A percentile compares a stretch with the other conserved stretches of the same genome.
phyloP scores from a whole-genome alignment of 2,888 invertebrate genomes.

The Ectropis crepuscularia region DNA sequence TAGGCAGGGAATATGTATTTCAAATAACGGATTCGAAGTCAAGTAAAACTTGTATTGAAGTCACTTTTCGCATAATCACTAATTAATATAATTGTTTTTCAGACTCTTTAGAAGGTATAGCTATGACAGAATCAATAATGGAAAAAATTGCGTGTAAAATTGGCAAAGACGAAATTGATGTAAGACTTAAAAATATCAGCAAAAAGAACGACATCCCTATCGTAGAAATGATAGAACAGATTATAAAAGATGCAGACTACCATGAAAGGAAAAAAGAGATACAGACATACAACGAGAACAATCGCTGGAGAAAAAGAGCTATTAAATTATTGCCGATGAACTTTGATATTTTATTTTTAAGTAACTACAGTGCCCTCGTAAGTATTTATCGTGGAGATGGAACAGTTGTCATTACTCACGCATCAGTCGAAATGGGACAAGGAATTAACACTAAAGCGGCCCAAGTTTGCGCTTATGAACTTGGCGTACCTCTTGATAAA shows the following conservation, averaged over 20 bases:
- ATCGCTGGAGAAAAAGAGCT: constrained; percentile 91
- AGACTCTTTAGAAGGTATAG: constrained; percentile 86
- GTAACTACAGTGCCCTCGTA: constrained; percentile 86
- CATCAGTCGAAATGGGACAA: constrained; percentile 91
- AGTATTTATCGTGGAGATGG: constrained; percentile 89
- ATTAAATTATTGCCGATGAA: constrained; percentile 88
- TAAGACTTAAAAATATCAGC: constrained; percentile 83
- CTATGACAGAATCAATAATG: constrained; percentile 87
- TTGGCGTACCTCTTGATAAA: constrained; percentile 88
- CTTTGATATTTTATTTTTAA: constrained; percentile 84
- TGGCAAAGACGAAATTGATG: constrained; percentile 84
- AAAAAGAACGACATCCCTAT: constrained; percentile 65
- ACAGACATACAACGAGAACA: constrained; percentile 83
- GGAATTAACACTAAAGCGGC: constrained; percentile 92
- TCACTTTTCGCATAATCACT: not conserved
- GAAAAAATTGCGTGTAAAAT: constrained; percentile 85
- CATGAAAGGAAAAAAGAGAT: constrained; percentile 73
- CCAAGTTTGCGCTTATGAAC: constrained; percentile 89
- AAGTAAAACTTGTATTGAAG: not conserved
- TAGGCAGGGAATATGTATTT: no score
- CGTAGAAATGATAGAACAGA: constrained; percentile 79
- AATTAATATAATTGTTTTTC: constrained; percentile 37
- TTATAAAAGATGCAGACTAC: constrained; percentile 81
- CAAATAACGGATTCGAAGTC: no score
- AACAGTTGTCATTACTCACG: constrained; percentile 87